These are phyloP conservation scores for Rattus rattus DNA, from an alignment of 2,113 vertebrate species.

Conservation along the genomic window DNA sequence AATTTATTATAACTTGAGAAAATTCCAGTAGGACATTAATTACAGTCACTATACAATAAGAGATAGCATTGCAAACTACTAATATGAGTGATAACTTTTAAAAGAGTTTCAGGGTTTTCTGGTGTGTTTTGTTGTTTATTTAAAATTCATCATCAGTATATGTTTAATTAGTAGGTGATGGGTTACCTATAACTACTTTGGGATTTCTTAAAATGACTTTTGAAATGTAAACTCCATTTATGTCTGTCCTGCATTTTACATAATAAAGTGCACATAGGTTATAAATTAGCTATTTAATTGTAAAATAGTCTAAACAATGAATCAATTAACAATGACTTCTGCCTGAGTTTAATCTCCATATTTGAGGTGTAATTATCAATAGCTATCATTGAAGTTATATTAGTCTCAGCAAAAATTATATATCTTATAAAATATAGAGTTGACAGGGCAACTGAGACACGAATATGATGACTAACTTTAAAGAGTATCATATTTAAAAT, in stretches of 20 bases:
- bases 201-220: background rate
- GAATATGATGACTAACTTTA: background rate
- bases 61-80: background rate
- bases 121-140: slow-evolving; percentile 8
- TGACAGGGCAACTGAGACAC: background rate
- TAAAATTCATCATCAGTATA: background rate
- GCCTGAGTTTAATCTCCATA: background rate
- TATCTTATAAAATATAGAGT: background rate
- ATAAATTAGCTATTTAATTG: background rate
- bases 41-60: slow-evolving; percentile 51
- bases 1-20: slow-evolving; percentile 54
- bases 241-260: background rate
- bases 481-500: background rate
- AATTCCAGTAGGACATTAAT: slow-evolving; percentile 58
- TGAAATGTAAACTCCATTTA: background rate
- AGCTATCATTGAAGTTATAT: background rate
- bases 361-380: background rate
- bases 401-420: background rate
- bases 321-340: background rate
- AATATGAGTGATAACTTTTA: slow-evolving; percentile 29
- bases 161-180: slow-evolving; percentile 16
- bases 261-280: background rate
- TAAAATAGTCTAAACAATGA: background rate
- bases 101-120: slow-evolving; percentile 11
- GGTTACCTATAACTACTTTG: background rate